Base-by-base conservation (phyloP, 2,113 vertebrate species). In the Pholis gunnellus region DNA sequence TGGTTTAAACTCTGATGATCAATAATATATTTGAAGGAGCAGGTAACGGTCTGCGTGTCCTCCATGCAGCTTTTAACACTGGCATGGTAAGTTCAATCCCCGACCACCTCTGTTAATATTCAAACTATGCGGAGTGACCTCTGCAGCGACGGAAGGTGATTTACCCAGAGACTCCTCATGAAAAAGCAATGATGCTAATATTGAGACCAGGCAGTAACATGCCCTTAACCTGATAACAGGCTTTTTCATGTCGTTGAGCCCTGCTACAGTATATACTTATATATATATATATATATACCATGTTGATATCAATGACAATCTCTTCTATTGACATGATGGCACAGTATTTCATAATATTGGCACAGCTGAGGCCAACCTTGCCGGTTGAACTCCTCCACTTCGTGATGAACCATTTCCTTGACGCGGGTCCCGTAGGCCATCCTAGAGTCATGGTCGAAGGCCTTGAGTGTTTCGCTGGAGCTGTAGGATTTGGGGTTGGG, bases 401-500 rank as follows among this genome's bases (percentile, higher is more conserved):
- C 98, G 46, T 98, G 98, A 11, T 98, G 98, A 50, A 98, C 97
- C 94, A 97, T 92, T 56, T 99, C 98, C 91, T 98, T 98, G 81
- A 97, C 97, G 0, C 97, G 96, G 91, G 95, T 95, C 56, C 69
- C 97, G 90, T 96, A 96, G 38, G 95, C 95, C 87, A 99, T 89
- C 78, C 98, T 95, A 6, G 96, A 94, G 61, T 99, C 98, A 78
- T 99, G 98, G 92, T 99, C 98, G 7, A 97, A 99, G 88, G 98
- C 98, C 91, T 99, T 99, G 63, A 99, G 96, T 6, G 98, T 99
- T 95, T 99, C 98, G 0, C 98, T 99, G 94, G 98, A 99, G 94
- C 98, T 99, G 95, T 99, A 99, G 75, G 98, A 99, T 72, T 98
- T 99, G 85, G 97, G 89, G 70, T 98, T 97, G 50, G 93, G 92